A percentile compares a stretch with the other conserved stretches of the same genome.
phyloP scores from a whole-genome alignment of 2,797 vertebrate genomes.

The Sebastes cheni region DNA sequence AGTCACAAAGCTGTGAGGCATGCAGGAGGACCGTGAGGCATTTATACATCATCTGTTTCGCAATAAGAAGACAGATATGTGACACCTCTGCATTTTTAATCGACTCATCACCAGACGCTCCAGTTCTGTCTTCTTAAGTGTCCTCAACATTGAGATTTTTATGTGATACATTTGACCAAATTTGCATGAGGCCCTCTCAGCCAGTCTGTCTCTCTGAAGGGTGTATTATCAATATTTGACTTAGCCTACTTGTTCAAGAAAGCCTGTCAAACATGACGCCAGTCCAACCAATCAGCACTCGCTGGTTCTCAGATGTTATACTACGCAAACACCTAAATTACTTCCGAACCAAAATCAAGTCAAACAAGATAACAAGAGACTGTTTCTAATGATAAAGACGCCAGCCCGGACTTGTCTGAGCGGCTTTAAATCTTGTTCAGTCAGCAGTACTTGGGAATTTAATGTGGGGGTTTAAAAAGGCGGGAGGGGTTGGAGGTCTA shows the following conservation, averaged over 20 bases:
- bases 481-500: conserved; percentile 17
- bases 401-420: conserved; percentile 22
- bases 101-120: conserved; percentile 5
- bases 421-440: conserved; percentile 45
- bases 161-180: background rate
- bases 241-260: conserved; percentile 17
- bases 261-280: conserved; percentile 26
- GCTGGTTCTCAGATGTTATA: conserved; percentile 4
- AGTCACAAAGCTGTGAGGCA: conserved; percentile 33
- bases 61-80: conserved; percentile 31
- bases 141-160: background rate
- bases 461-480: conserved; percentile 10
- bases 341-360: conserved; percentile 25
- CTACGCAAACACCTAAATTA: conserved; percentile 30
- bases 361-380: conserved; percentile 31
- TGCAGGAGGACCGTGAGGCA: conserved; percentile 25
- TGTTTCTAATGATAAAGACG: conserved; percentile 20
- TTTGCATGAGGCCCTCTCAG: background rate
- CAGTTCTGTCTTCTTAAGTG: conserved; percentile 26
- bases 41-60: conserved; percentile 36
- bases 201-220: conserved; percentile 2
- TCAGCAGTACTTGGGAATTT: conserved; percentile 48
- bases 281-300: background rate
- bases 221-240: conserved; percentile 50
- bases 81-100: conserved; percentile 45